Evolutionary conservation across 2,797 vertebrate genomes (phyloP), one percentile per base, ranked within the genome.

Genomic region (Eulemur mongoz): DNA sequence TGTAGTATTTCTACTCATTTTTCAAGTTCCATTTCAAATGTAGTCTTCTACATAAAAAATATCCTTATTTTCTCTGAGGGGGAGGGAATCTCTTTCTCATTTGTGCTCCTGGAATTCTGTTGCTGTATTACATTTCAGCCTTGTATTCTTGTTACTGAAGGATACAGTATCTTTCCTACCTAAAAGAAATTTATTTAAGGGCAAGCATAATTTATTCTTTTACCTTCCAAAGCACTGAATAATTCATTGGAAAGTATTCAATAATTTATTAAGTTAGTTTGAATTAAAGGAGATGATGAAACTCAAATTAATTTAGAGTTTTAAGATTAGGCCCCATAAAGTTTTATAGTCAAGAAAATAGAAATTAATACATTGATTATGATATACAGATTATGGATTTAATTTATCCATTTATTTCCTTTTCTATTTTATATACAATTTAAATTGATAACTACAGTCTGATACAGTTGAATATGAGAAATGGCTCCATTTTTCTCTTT

Each of bases 291-390:
- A 79, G 32, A 59, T 80, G 89, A 84, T 89, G 57, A 88, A 93
- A 67, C n/a, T 87, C 17, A 89, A 45, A 75, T 89, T 30, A 81
- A 35, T 27, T 83, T 84, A 52, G 27, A 25, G 8, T 50, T 75
- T 82, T 67, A 72, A 82, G 63, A 91, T 38, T 38, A 73, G 67
- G 10, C n/a, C 63, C 38, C 69, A 83, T 73, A 79, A 69, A 40
- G 30, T 88, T 86, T 85, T 90, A 63, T 85, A 93, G 81, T 14
- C 18, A 61, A 85, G 52, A 93, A 94, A 35, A 50, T 57, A 92
- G 54, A 86, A 69, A 50, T 83, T 73, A 54, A 14, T 83, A 76
- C 75, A 35, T 50, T 73, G 38, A 52, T 78, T 45, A 20, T 91
- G 48, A 40, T 35, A 25, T 86, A 72, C 7, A 90, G 17, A 75